Percentiles rank a stretch among this genome's conserved stretches.
These are phyloP conservation scores for Lanius ludovicianus DNA, from an alignment of 2,113 vertebrate genomes.

Conservation along the genomic window DNA sequence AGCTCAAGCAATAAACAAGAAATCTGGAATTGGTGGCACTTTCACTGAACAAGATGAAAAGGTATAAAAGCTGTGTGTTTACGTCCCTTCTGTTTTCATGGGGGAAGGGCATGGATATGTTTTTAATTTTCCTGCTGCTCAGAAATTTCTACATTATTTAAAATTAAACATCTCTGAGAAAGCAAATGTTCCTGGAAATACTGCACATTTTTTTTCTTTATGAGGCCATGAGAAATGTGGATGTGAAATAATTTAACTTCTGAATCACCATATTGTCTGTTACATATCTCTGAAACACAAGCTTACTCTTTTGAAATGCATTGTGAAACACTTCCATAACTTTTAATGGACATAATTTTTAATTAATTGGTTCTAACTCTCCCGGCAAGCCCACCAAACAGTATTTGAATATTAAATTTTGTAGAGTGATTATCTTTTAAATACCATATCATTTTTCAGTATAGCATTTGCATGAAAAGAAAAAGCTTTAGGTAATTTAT, in stretches of 20 bases:
- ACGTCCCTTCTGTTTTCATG: not conserved
- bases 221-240: not conserved
- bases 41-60: slow-evolving; percentile 98
- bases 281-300: not conserved
- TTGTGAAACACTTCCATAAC: not conserved
- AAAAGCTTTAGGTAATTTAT: not conserved
- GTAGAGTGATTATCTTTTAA: not conserved
- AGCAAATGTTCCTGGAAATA: not conserved
- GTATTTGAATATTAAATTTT: not conserved
- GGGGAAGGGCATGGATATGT: not conserved
- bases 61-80: slow-evolving; percentile 68
- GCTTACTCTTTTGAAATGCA: not conserved
- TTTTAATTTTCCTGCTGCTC: not conserved
- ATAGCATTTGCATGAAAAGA: not conserved
- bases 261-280: not conserved
- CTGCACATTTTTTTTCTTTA: not conserved
- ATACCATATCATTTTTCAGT: not conserved
- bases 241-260: not conserved
- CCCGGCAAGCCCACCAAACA: not conserved
- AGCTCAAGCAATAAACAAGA: slow-evolving; percentile 98
- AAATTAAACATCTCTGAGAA: not conserved
- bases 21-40: slow-evolving; percentile 84
- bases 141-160: not conserved
- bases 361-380: not conserved
- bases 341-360: not conserved